A percentile compares a stretch with the other conserved stretches of the same genome.
Evolutionary conservation across 2,113 vertebrate genomes (phyloP).

Genomic region (Oreochromis tanganicae): DNA sequence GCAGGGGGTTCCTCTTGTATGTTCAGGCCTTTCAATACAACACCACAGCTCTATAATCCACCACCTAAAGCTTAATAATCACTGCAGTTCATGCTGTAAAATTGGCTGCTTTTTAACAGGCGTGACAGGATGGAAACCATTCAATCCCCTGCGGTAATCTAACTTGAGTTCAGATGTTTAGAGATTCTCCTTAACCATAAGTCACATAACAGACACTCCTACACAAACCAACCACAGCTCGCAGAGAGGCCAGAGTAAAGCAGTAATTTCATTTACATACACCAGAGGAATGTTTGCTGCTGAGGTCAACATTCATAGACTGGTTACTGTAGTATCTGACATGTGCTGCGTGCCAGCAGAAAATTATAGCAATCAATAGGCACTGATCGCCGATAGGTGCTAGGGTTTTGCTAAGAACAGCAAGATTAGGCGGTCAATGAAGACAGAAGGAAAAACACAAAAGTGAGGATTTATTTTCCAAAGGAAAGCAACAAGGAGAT

Average conservation of each 20-base stretch:
- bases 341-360: constrained; percentile 5
- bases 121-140: constrained; percentile 5
- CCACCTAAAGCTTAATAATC: constrained; percentile 42
- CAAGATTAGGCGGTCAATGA: background rate
- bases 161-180: constrained; percentile 31
- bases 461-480: background rate
- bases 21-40: background rate
- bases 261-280: constrained; percentile 21
- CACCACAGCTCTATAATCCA: constrained; percentile 20
- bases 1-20: constrained; percentile 15
- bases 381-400: constrained; percentile 32
- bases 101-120: constrained; percentile 31
- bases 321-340: constrained; percentile 21
- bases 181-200: constrained; percentile 11
- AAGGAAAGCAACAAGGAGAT: background rate
- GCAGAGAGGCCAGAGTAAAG: background rate
- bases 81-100: constrained; percentile 7
- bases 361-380: constrained; percentile 38
- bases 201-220: constrained; percentile 21
- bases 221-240: constrained; percentile 12
- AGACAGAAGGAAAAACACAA: background rate
- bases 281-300: constrained; percentile 8
- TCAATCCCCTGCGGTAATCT: constrained; percentile 11
- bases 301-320: constrained; percentile 40
- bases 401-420: background rate